Percentiles rank a stretch among this genome's conserved stretches.
Evolutionary conservation across 1,140 invertebrate species (phyloP).

Genomic region (Stegodyphus dumicola): DNA sequence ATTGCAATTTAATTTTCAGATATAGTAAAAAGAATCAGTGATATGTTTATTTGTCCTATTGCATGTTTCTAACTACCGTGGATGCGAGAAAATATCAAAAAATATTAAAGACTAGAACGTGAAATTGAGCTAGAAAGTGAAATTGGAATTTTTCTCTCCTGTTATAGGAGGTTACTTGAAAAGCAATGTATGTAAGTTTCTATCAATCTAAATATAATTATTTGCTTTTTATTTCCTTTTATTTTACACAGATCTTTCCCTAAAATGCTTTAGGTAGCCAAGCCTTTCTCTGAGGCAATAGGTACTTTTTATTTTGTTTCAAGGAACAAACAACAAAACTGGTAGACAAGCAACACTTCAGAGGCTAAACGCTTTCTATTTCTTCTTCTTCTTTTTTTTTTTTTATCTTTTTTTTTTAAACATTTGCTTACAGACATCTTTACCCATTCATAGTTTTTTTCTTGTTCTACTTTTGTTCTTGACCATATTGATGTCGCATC

Average conservation of each 20-base stretch:
- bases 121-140: too few relatives aligned
- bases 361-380: not conserved
- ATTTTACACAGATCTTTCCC: not conserved
- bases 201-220: too few relatives aligned
- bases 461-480: conserved; percentile 44
- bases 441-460: conserved; percentile 25
- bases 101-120: too few relatives aligned
- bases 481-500: conserved; percentile 39
- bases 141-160: too few relatives aligned
- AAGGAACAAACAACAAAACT: not conserved
- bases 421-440: conserved; percentile 26
- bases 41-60: too few relatives aligned
- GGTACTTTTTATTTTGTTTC: not conserved
- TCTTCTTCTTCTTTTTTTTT: not conserved
- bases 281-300: conserved; percentile 36
- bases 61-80: too few relatives aligned
- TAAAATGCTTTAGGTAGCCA: conserved; percentile 15
- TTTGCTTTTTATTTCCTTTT: too few relatives aligned
- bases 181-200: too few relatives aligned
- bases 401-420: not conserved
- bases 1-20: too few relatives aligned
- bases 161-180: too few relatives aligned
- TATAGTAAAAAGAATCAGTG: too few relatives aligned
- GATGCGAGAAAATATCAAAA: too few relatives aligned
- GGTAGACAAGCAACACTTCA: not conserved